Evolutionary conservation across 2,797 vertebrate species (phyloP).

Genomic region (Danio aesculapii): DNA sequence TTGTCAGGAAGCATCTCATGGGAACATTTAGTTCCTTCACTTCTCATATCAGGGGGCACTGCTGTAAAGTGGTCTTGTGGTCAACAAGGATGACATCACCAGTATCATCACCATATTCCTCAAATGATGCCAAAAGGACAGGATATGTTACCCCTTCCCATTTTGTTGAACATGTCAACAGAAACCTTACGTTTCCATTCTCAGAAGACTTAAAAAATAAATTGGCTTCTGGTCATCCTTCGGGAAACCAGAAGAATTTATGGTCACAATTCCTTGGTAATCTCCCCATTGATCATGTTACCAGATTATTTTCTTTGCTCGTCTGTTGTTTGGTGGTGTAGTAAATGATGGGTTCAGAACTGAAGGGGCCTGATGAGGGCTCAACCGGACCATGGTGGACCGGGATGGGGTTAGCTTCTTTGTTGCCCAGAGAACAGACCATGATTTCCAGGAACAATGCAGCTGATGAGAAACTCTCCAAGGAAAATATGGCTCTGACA

Average conservation of each 20-base stretch:
- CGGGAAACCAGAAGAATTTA: slow-evolving; percentile 21
- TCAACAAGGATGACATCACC: slow-evolving; percentile 67
- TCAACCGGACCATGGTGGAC: slow-evolving; percentile 54
- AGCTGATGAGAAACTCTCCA: slow-evolving; percentile 85
- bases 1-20: slow-evolving; percentile 51
- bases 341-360: slow-evolving; percentile 33
- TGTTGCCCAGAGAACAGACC: slow-evolving; percentile 80
- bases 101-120: slow-evolving; percentile 60
- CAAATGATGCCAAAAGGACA: not conserved
- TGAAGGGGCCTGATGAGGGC: slow-evolving; percentile 30
- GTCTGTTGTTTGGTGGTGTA: slow-evolving; percentile 44
- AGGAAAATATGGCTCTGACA: slow-evolving; percentile 88
- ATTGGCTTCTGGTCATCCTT: slow-evolving; percentile 29
- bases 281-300: slow-evolving; percentile 42
- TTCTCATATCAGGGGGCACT: slow-evolving; percentile 53
- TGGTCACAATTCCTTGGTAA: not conserved
- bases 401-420: slow-evolving; percentile 70
- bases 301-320: slow-evolving; percentile 33
- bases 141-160: slow-evolving; percentile 58
- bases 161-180: slow-evolving; percentile 69
- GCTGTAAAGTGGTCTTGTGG: slow-evolving; percentile 62
- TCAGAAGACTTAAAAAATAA: slow-evolving; percentile 49
- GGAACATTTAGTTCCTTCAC: slow-evolving; percentile 59
- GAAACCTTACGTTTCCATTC: slow-evolving; percentile 57
- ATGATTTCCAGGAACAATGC: slow-evolving; percentile 88